phyloP scores from a whole-genome alignment of 2,797 vertebrate genomes.

The Fistularia commersonii region DNA sequence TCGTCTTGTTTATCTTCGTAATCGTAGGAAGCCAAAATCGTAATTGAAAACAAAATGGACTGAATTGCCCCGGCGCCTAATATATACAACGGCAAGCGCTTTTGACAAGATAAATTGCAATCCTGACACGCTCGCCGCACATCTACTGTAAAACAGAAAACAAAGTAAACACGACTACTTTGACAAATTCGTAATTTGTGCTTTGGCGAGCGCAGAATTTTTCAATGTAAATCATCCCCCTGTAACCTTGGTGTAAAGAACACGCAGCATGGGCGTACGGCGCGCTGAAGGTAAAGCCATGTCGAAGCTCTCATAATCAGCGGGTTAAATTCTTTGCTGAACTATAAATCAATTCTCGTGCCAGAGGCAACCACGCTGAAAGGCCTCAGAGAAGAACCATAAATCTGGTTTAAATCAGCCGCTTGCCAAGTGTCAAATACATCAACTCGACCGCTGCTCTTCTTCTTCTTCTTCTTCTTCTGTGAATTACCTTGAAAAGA shows the following conservation, averaged over 20 bases:
- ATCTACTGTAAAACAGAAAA: too few relatives aligned
- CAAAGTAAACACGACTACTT: too few relatives aligned
- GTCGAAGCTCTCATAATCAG: slow-evolving; percentile 4
- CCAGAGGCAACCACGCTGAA: slow-evolving; percentile 22
- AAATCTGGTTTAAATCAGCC: slow-evolving; percentile 19
- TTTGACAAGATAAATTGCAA: too few relatives aligned
- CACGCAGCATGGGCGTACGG: slow-evolving; percentile 1
- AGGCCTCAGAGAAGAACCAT: slow-evolving; percentile 14
- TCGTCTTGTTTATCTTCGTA: too few relatives aligned
- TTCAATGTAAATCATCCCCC: too few relatives aligned
- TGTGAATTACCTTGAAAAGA: slow-evolving; percentile 1
- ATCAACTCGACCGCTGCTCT: slow-evolving; percentile 37
- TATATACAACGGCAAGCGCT: too few relatives aligned
- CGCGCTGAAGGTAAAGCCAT: not conserved
- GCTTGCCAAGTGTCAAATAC: slow-evolving; percentile 38
- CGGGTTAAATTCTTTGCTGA: slow-evolving; percentile 16
- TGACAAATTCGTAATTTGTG: too few relatives aligned
- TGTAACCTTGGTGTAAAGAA: not conserved
- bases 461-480: slow-evolving; percentile 12
- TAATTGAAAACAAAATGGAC: too few relatives aligned
- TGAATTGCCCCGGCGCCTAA: too few relatives aligned
- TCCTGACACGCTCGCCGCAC: too few relatives aligned
- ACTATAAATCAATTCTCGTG: slow-evolving; percentile 29
- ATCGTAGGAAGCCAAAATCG: too few relatives aligned
- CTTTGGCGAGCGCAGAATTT: too few relatives aligned